phyloP scores from a whole-genome alignment of 2,888 invertebrate species.

The Lacanobia oleracea region DNA sequence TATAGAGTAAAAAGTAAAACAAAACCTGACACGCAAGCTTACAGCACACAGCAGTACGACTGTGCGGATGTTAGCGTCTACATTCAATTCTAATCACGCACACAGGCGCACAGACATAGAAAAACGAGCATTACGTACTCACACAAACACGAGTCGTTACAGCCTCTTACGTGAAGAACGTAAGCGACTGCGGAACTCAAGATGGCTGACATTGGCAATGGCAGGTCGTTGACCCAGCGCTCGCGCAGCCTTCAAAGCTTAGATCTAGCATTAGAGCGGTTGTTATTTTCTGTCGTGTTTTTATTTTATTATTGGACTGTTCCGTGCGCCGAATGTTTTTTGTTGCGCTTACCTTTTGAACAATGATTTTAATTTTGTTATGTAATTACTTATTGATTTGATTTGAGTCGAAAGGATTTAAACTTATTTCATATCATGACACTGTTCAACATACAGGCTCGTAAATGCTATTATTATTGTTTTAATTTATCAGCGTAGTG shows the following conservation, averaged over 20 bases:
- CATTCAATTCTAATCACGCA: slow-evolving; percentile 82
- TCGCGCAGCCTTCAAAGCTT: slow-evolving; percentile 89
- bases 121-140: slow-evolving; percentile 88
- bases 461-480: slow-evolving; percentile 34
- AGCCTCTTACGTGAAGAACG: slow-evolving; percentile 90
- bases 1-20: slow-evolving; percentile 65
- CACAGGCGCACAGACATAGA: slow-evolving; percentile 82
- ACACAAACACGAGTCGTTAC: slow-evolving; percentile 85
- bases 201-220: slow-evolving; percentile 91
- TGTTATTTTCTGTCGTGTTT: slow-evolving; percentile 86
- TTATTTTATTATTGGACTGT: slow-evolving; percentile 77
- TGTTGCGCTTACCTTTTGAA: slow-evolving; percentile 55
- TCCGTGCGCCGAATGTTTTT: slow-evolving; percentile 69
- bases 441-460: slow-evolving; percentile 32
- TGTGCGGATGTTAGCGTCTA: slow-evolving; percentile 66
- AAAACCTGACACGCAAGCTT: slow-evolving; percentile 67
- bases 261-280: slow-evolving; percentile 89
- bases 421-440: slow-evolving; percentile 31
- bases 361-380: slow-evolving; percentile 59
- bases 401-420: slow-evolving; percentile 32
- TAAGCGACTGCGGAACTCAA: slow-evolving; percentile 90
- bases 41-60: slow-evolving; percentile 71
- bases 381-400: slow-evolving; percentile 56
- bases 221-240: slow-evolving; percentile 86
- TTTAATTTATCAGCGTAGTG: slow-evolving; percentile 65